Evolutionary conservation across 2,888 invertebrate species (phyloP).

Genomic region (Nymphalis polychloros): DNA sequence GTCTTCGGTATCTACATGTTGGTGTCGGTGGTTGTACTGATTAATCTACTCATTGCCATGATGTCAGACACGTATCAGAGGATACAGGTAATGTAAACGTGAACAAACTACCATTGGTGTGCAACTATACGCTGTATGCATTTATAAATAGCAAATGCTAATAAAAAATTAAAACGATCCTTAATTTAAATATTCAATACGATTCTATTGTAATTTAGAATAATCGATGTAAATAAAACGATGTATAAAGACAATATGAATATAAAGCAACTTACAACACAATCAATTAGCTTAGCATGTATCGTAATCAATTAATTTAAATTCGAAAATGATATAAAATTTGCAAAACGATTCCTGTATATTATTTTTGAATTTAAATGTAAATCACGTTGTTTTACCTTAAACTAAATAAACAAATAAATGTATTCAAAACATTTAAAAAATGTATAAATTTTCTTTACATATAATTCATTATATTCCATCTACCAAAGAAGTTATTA

Average conservation of each 20-base stretch:
- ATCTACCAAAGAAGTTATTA: no score
- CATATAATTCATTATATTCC: no score
- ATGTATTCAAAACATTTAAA: no score
- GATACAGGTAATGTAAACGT: constrained; percentile 89
- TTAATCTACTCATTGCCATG: constrained; percentile 99
- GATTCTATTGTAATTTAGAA: not conserved
- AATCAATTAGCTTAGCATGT: not conserved
- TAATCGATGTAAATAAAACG: not conserved
- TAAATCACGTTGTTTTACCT: no score
- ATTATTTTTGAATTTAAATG: no score
- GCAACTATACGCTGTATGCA: constrained; percentile 15
- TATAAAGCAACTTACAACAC: not conserved
- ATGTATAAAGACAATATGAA: not conserved
- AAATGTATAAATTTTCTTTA: no score
- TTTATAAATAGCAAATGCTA: constrained; percentile 4
- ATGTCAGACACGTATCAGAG: constrained; percentile 99
- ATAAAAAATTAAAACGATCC: constrained; percentile 13
- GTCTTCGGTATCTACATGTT: constrained; percentile 97
- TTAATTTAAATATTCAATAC: constrained; percentile 3
- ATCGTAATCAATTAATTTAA: not conserved
- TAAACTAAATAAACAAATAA: no score
- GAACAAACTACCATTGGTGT: constrained; percentile 36
- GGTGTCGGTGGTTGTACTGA: constrained; percentile 99
- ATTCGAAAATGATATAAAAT: no score
- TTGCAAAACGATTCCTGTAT: no score